A percentile compares a stretch with the other conserved stretches of the same genome.
phyloP scores from a whole-genome alignment of 2,113 vertebrate species.

The Daphoenositta chrysoptera region DNA sequence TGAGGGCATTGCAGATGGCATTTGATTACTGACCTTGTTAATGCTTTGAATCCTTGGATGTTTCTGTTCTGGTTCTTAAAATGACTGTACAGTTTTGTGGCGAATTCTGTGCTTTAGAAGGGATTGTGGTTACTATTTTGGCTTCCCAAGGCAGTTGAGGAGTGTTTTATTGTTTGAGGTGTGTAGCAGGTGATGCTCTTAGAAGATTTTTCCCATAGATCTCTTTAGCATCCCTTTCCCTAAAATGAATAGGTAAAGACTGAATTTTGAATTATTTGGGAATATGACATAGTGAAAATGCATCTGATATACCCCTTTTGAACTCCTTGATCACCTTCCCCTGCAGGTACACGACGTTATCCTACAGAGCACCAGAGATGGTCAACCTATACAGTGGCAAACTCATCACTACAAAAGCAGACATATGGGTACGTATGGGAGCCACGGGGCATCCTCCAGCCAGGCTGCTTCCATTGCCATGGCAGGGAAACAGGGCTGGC shows the following conservation, averaged over 20 bases:
- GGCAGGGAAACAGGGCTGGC: not conserved
- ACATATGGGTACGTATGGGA: conserved; percentile 88
- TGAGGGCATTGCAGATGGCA: not conserved
- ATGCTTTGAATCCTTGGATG: not conserved
- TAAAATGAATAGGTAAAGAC: not conserved
- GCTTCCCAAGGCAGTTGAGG: not conserved
- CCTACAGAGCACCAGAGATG: conserved; percentile 98
- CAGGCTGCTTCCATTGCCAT: not conserved
- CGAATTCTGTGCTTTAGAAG: not conserved
- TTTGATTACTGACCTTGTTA: not conserved
- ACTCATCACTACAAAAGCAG: conserved; percentile 95
- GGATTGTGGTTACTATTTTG: not conserved
- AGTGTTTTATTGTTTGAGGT: not conserved
- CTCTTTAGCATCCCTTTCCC: not conserved
- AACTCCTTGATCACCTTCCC: not conserved
- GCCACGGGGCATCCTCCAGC: fast-evolving
- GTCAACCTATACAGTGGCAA: conserved; percentile 94
- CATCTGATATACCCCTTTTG: not conserved
- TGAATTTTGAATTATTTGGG: not conserved
- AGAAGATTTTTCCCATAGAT: not conserved
- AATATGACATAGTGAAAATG: not conserved
- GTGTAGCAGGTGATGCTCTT: not conserved
- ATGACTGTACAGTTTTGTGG: not conserved
- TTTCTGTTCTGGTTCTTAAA: not conserved
- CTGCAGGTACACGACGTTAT: conserved; percentile 94